Base-by-base conservation (phyloP, 2,113 vertebrate species). In the Picathartes gymnocephalus region DNA sequence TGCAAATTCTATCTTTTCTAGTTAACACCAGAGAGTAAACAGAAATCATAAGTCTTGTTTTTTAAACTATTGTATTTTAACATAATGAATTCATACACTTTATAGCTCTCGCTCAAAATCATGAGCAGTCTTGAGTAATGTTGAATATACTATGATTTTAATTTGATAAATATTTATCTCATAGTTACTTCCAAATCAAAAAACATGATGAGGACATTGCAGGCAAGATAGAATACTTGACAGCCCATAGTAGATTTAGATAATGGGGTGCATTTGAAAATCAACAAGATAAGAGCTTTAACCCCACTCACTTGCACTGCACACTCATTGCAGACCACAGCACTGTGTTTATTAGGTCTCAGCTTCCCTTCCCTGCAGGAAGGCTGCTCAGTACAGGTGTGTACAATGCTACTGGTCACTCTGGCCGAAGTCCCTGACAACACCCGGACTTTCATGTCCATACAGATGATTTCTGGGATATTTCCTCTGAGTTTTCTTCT, bases 121-220 rank as follows among this genome's bases (percentile, higher is more conserved):
- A 68, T 60, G 13, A 69, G 9, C 25, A 39, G 6, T 17, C 18
- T 58, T 64, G 21, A 79, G 42, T 2, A 76, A 53, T 61, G 53
- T 72, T 72, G n/a, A n/a, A n/a, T n/a, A n/a, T n/a, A 53, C 8
- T 13, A 17, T 47, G 5, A 51, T 76, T 91, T 83, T 33, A 3
- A 15, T 61, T 65, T 51, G 6, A n/a, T 50, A 31, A 42, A 42
- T 76, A 53, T 22, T 76, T 61, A n/a, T n/a, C 13, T 16, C 3
- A 3, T 27, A 33, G 6, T 45, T 72, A 28, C 5, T 69, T 58
- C 3, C 9, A 78, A 77, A 73, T 37, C 3, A 9, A 42, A 57
- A 85, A 51, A 4, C 7, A 13, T 11, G 1, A 23, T 47, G 9
- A 4, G 1, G 13, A 10, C 15, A 8, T 50, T 3, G 1, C 24